Conservation (phyloP, 2,113 vertebrate species). For the Hippocampus mohnikei region DNA sequence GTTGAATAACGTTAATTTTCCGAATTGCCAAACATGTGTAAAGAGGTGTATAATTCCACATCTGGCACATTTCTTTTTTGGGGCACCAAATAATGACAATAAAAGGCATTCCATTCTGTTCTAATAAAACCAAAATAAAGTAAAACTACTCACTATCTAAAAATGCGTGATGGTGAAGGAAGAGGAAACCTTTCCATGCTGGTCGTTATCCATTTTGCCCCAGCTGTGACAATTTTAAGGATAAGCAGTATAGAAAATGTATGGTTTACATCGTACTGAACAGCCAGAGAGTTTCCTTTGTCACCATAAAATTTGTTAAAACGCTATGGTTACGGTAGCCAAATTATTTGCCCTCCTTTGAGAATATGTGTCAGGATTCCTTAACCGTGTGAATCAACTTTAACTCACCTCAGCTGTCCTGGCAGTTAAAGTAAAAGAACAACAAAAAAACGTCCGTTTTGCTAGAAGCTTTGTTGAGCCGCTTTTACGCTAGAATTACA, state of each 20-base stretch:
- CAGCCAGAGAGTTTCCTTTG: not conserved
- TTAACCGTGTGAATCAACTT: slow-evolving; percentile 9
- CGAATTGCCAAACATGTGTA: not conserved
- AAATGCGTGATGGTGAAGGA: too few species aligned
- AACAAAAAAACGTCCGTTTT: slow-evolving; percentile 12
- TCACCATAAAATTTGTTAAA: slow-evolving; percentile 2
- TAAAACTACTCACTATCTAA: not conserved
- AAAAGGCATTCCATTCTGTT: too few species aligned
- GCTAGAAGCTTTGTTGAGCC: slow-evolving; percentile 23
- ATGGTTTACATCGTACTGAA: not conserved
- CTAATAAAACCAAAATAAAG: not conserved
- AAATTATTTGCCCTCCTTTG: not conserved
- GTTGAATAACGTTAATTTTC: not conserved
- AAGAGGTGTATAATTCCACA: not conserved
- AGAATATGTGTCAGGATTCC: slow-evolving; percentile 2
- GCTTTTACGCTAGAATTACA: slow-evolving; percentile 20
- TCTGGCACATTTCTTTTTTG: too few species aligned
- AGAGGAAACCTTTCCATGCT: not conserved
- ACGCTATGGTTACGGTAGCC: not conserved
- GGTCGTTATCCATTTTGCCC: not conserved
- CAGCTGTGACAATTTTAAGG: not conserved
- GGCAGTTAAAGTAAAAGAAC: slow-evolving; percentile 2
- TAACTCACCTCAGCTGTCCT: slow-evolving; percentile 17
- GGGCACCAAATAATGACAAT: too few species aligned
- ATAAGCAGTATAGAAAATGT: not conserved